These are phyloP conservation scores for Neodiprion fabricii DNA, from an alignment of 1,140 invertebrate species.

Conservation along the genomic window DNA sequence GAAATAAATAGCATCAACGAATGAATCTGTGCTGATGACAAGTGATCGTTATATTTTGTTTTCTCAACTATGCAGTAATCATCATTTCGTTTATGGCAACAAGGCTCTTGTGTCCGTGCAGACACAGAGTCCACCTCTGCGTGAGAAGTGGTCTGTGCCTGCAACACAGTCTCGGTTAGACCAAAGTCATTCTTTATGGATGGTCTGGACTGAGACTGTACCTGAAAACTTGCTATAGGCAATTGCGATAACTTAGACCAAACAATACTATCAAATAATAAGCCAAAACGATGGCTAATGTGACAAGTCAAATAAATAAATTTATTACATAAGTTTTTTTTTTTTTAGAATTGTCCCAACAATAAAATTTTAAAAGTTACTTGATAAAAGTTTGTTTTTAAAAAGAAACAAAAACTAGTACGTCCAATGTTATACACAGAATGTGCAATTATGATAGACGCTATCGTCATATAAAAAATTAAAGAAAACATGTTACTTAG, in stretches of 20 bases:
- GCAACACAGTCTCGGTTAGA: constrained; percentile 55
- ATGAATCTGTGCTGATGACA: too few species aligned
- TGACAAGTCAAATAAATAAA: too few species aligned
- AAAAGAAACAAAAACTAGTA: constrained; percentile 19
- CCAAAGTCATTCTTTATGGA: constrained; percentile 29
- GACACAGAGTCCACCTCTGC: constrained; percentile 66
- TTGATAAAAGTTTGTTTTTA: constrained; percentile 10
- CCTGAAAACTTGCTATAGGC: constrained; percentile 71
- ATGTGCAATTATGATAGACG: not conserved
- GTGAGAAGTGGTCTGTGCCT: constrained; percentile 67
- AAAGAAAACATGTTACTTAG: not conserved
- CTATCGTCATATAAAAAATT: constrained; percentile 1
- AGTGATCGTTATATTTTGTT: too few species aligned
- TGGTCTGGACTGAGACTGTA: constrained; percentile 54
- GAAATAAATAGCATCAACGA: too few species aligned
- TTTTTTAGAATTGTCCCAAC: constrained; percentile 19
- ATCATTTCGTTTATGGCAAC: constrained; percentile 16
- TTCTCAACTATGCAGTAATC: not conserved
- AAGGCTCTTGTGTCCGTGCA: constrained; percentile 60
- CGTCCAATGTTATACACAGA: not conserved
- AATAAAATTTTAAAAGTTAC: constrained; percentile 6
- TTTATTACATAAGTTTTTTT: constrained; percentile 20
- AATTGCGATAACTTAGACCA: constrained; percentile 33
- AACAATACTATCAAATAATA: constrained; percentile 9
- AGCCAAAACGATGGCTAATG: not conserved